These are phyloP conservation scores for Brachyrhaphis roseni DNA, from an alignment of 2,797 vertebrate species.

Conservation along the genomic window DNA sequence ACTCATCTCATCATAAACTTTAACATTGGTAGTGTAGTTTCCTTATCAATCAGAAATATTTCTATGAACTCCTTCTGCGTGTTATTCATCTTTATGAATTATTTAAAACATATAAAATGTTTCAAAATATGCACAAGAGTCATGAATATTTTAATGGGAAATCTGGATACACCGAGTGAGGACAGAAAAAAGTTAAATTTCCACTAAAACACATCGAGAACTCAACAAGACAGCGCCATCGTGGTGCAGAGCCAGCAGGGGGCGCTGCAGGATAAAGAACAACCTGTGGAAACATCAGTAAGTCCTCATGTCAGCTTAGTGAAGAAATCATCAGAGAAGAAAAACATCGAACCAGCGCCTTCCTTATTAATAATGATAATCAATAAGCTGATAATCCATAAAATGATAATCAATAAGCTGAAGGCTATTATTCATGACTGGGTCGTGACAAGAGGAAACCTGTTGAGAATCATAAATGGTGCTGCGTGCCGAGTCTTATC, in stretches of 20 bases:
- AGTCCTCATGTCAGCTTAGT: neutral
- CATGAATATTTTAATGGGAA: neutral
- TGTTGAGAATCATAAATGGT: slow-evolving; percentile 20
- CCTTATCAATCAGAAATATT: neutral
- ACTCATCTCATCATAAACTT: neutral
- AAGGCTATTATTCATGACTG: neutral
- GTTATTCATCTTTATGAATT: neutral
- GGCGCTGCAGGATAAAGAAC: slow-evolving; percentile 20
- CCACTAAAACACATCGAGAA: neutral
- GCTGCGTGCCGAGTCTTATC: neutral
- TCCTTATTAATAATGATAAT: no score
- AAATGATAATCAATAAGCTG: no score
- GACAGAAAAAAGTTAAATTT: neutral
- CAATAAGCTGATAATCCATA: no score
- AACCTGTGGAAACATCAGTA: neutral
- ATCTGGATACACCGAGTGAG: neutral
- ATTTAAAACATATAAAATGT: neutral
- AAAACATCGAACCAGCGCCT: no score
- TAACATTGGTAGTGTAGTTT: neutral
- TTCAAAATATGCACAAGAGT: neutral
- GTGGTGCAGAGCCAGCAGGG: neutral
- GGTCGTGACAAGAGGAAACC: neutral
- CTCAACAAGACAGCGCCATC: no score
- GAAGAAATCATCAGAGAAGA: neutral
- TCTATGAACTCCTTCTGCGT: neutral